Evolutionary conservation across 2,888 invertebrate genomes (phyloP).

Genomic region (Pasiphila rectangulata): DNA sequence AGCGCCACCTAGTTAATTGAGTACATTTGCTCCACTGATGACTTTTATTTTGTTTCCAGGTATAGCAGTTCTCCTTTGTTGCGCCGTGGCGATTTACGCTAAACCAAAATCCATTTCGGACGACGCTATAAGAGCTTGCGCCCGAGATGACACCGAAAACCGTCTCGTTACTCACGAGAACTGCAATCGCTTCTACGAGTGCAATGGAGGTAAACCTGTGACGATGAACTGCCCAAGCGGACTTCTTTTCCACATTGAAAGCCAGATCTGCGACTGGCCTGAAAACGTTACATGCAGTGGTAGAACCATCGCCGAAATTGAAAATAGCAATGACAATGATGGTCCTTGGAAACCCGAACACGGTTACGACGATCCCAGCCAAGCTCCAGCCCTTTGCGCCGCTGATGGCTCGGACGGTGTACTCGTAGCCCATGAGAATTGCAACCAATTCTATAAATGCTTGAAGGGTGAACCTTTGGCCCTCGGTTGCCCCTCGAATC

Average conservation of each 20-base stretch:
- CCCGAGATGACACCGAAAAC: conserved; percentile 16
- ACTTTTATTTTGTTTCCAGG: conserved; percentile 19
- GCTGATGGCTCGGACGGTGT: conserved; percentile 21
- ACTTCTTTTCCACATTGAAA: conserved; percentile 23
- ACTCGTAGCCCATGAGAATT: conserved; percentile 41
- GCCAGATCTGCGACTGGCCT: conserved; percentile 30
- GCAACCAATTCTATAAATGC: conserved; percentile 44
- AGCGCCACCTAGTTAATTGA: too few species aligned
- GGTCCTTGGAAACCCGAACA: background rate
- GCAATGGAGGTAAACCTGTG: conserved; percentile 18
- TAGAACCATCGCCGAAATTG: conserved; percentile 11
- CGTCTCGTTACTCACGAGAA: conserved; percentile 30
- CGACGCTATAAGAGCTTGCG: conserved; percentile 18
- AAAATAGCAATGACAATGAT: background rate
- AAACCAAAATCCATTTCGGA: conserved; percentile 2
- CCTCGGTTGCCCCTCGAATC: conserved; percentile 32
- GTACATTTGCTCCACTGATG: too few species aligned
- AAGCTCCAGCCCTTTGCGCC: conserved; percentile 28
- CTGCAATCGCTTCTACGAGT: conserved; percentile 32
- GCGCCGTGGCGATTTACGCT: conserved; percentile 18
- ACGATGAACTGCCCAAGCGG: conserved; percentile 19
- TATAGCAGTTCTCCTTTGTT: conserved; percentile 13
- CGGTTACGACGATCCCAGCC: conserved; percentile 23
- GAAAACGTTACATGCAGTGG: conserved; percentile 20
- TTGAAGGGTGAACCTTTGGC: conserved; percentile 32